Base-by-base conservation (phyloP, 2,888 invertebrate species). In the Cabera pusaria region DNA sequence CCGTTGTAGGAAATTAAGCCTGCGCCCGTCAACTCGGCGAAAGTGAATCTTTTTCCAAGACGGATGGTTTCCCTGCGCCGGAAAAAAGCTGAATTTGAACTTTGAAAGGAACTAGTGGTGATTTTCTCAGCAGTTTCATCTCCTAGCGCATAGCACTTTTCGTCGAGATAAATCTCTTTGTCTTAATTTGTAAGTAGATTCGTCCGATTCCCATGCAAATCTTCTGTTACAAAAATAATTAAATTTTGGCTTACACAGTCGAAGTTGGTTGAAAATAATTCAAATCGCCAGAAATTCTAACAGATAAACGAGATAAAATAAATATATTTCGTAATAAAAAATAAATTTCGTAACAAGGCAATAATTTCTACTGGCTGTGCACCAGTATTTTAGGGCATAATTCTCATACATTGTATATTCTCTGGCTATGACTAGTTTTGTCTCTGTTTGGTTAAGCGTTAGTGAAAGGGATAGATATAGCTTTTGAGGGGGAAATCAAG, bases 341-440 rank as follows among this genome's bases (percentile, higher is more conserved):
- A 58, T 57, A 49, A 61, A 62, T 65, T 59, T 28, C 43, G 53
- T 41, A 56, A 58, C 59, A 61, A 67, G 58, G 63, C 61, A 64
- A 64, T 65, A 56, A 59, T 51, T 51, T 52, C 54, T 47, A 39
- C 46, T 52, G 31, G 32, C 18, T 11, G 10, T 46, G 36, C 24
- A 43, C 47, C 51, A 55, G 48, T 48, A 52, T 64, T 66, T 66
- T 59, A 62, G 65, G 19, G 11, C n/a, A 10, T 7, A 3, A 10
- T 12, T 25, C 9, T 6, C 24, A 25, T 19, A 2, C 14, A 19
- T 33, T 19, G n/a, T 14, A 11, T 5, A 23, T 25, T 25, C 16
- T 14, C 14, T 14, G 4, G 14, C 14, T 3, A 3, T 4, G 4
- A 14, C 14, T 14, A 4, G 14, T 6, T 4, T 21, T 11, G 5